These are phyloP conservation scores for Thunnus thynnus DNA, from an alignment of 2,113 vertebrate genomes.

Conservation along the genomic window DNA sequence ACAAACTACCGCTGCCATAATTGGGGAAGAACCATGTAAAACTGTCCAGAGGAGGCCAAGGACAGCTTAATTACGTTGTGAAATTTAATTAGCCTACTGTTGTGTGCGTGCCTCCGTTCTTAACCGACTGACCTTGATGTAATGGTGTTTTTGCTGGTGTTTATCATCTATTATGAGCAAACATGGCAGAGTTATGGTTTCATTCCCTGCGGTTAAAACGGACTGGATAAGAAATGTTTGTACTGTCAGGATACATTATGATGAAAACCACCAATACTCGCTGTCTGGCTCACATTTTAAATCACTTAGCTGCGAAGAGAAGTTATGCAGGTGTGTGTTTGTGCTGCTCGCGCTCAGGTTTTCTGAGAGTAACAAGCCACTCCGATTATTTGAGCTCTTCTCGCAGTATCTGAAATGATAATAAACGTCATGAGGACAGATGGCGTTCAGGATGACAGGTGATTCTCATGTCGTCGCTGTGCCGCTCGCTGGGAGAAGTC, in stretches of 20 bases:
- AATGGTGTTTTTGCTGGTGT: conserved; percentile 39
- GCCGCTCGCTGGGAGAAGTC: background rate
- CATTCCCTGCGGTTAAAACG: conserved; percentile 18
- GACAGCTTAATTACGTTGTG: conserved; percentile 72
- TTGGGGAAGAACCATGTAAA: conserved; percentile 68
- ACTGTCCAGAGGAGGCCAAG: conserved; percentile 61
- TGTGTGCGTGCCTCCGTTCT: conserved; percentile 39
- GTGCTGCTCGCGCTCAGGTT: conserved; percentile 12
- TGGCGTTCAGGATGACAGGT: conserved; percentile 6
- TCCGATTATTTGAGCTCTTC: conserved; percentile 2
- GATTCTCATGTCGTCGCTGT: conserved; percentile 22
- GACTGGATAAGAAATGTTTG: conserved; percentile 33
- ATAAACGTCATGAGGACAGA: conserved; percentile 2
- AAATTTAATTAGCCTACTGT: conserved; percentile 72
- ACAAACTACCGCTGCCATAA: conserved; percentile 60
- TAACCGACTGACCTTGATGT: conserved; percentile 59
- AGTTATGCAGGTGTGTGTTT: conserved; percentile 8
- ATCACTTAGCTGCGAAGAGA: background rate
- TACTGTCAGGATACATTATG: conserved; percentile 31
- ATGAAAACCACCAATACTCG: background rate
- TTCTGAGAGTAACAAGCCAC: background rate
- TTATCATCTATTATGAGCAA: conserved; percentile 45
- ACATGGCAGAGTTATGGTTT: conserved; percentile 35
- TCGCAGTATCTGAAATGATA: background rate
- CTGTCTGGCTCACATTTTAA: conserved; percentile 5